Evolutionary conservation across 53 echinoderm and acorn worm genomes (phyloP), one percentile per base, ranked within the genome.

Genomic region (Paracentrotus lividus): DNA sequence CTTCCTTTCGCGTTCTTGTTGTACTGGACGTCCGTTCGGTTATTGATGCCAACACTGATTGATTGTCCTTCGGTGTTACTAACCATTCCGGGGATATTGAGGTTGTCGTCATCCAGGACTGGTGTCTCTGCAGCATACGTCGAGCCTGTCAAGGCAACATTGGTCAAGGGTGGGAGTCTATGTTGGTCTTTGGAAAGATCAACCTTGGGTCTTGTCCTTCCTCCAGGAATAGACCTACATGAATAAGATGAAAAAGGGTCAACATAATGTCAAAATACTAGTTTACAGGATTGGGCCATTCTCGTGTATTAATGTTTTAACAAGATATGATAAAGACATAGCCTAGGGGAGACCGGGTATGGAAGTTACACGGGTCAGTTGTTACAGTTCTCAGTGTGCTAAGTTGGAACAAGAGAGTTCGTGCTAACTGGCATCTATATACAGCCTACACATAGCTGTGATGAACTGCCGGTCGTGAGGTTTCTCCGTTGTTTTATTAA

Each of bases 1-100:
- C 67, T 43, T 8, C 90, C 90, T 90, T 90, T 91, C 52, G 32
- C 51, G 13, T 91, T 91, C 21, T 52, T 75, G 54, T 91, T 91
- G 76, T 91, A 91, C 91, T 75, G 91, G 43, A 90, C 36, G 40
- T 72, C 40, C 14, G 38, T 38, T 34, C 43, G 16, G 42, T 52
- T 8, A 12, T 92, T 60, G 26, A 64, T 24, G 40, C 69, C 90
- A 24, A 34, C 90, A 66, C 27, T 29, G 20, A 72, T 10, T 18
- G 85, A 15, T 9, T 56, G 38, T n/a, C 58, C 88, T 52, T 33
- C 88, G 38, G 31, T 15, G 58, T 9, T 26, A 29, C 51, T 90
- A 2, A 90, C 90, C 67, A 33, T 90, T 49, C 90, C 90, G 16
- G 90, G 90, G 18, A 90, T 45, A 9, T 90, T 40, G 32, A 72